Evolutionary conservation across 1,140 invertebrate genomes (phyloP), one percentile per base, ranked within the genome.

Genomic region (Leptoteleia sp.): DNA sequence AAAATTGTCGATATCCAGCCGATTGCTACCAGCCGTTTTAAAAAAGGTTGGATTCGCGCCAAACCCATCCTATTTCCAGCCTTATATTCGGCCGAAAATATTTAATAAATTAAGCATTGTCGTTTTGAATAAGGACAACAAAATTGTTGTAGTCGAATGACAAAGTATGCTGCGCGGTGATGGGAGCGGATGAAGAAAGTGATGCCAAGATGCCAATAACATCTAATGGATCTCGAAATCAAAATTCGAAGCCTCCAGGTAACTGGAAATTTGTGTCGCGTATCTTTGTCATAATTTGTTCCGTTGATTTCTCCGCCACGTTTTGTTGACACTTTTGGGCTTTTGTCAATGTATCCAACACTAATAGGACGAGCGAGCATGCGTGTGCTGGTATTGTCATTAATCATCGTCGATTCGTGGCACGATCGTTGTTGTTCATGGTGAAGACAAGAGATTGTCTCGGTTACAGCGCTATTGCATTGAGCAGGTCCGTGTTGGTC

Each of bases 391-490:
- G 55, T 57, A 59, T 47, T 61, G 67, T 68, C 75, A 78, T 78
- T 71, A 71, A 70, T 78, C 75, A 78, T 78, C 65, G 43, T 59
- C 43, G 59, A 71, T 54, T 71, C 67, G 54, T 64, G 57, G 50
- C 62, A 67, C 50, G 67, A 37, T 19, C 57, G 40, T 65, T 59
- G 65, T 70, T 70, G 59, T 65, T 67, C 59, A 22, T 61, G 65
- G 59, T 52, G 75, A 64, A 77, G 75, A 77, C 75, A 77, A 77
- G 75, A 77, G 75, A 77, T 77, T 65, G 65, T 71, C 75, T 70
- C 59, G 43, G 57, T 71, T 77, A 71, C 75, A 71, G 9, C 65
- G 65, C 65, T 77, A 77, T 77, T 77, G 75, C 65, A 65, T 77
- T 77, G 42, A 77, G 59, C 45, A 57, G 65, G 75, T 77, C 52